Evolutionary conservation across 2,888 invertebrate genomes (phyloP), one percentile per base, ranked within the genome.

Genomic region (Acanthosepion esculentum): DNA sequence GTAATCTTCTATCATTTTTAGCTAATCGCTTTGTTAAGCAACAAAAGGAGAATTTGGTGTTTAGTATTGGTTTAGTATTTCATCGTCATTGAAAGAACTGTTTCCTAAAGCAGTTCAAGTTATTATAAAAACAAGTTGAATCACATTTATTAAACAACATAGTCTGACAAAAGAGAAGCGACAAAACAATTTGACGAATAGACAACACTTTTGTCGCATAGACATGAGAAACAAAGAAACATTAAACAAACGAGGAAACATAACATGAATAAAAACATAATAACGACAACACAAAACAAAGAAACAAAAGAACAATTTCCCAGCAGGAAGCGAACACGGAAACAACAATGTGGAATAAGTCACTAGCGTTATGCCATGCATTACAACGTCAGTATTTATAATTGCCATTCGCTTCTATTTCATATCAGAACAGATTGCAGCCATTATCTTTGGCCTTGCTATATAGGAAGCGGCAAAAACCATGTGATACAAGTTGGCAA

Each of bases 311-410:
- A 50, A 64, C 64, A 64, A 64, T n/a, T n/a, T 15, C 33, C 78
- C n/a, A n/a, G 15, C 78, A 18, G 78, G 78, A n/a, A 78, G n/a
- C 12, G 78, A 33, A 78, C 2, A 78, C n/a, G n/a, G n/a, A n/a
- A 78, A n/a, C 12, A n/a, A 78, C 8, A 78, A 78, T 29, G 12
- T n/a, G 78, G n/a, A 78, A n/a, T 8, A 78, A 78, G n/a, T 78
- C 78, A 33, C 15, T 33, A n/a, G 0, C 33, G 33, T 78, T 78
- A n/a, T n/a, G 33, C 78, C 78, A 78, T 78, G n/a, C 78, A 78
- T 78, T n/a, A 33, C n/a, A 78, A 78, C 78, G 33, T 78, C 78
- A 78, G 78, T 78, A n/a, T n/a, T 78, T 78, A n/a, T 78, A 78
- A 78, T 78, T 78, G 18, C n/a, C 33, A 78, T n/a, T 78, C 15